Evolutionary conservation across 1,140 invertebrate species (phyloP).

Genomic region (Acyrthosiphon pisum): DNA sequence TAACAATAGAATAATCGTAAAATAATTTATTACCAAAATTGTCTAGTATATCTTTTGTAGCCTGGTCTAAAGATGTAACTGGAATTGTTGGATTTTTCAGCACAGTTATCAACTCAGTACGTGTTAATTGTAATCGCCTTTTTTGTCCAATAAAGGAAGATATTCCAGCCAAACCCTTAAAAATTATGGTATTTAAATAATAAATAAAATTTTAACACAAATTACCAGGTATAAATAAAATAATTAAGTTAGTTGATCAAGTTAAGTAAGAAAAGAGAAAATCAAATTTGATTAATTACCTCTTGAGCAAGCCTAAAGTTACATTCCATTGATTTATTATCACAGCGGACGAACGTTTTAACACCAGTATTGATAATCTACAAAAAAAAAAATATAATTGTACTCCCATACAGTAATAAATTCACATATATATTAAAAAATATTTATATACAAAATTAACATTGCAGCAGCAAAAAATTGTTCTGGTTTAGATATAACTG

Average conservation of each 20-base stretch:
- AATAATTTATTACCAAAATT: slow-evolving; percentile 69
- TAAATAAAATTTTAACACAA: not conserved
- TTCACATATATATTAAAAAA: not conserved
- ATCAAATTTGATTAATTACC: slow-evolving; percentile 63
- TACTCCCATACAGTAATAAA: not conserved
- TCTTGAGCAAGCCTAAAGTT: slow-evolving; percentile 76
- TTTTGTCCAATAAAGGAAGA: slow-evolving; percentile 69
- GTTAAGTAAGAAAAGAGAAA: not conserved
- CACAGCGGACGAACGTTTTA: slow-evolving; percentile 87
- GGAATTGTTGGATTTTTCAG: slow-evolving; percentile 79
- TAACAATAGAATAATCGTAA: slow-evolving; percentile 58
- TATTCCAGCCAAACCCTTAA: slow-evolving; percentile 74
- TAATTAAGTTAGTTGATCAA: slow-evolving; percentile 1
- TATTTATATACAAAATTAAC: not conserved
- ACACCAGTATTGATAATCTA: slow-evolving; percentile 93
- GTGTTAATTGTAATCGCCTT: slow-evolving; percentile 73
- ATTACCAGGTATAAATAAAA: too few species aligned
- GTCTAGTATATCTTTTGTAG: slow-evolving; percentile 72
- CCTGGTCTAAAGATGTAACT: slow-evolving; percentile 70
- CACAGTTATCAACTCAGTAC: slow-evolving; percentile 79
- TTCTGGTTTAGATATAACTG: too few species aligned
- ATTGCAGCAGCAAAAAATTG: not conserved
- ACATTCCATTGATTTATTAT: slow-evolving; percentile 86
- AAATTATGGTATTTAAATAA: not conserved
- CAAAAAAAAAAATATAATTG: slow-evolving; percentile 58